A percentile compares a stretch with the other conserved stretches of the same genome.
Conservation (phyloP, 2,797 vertebrate species). For the Acrossocheilus fasciatus region DNA sequence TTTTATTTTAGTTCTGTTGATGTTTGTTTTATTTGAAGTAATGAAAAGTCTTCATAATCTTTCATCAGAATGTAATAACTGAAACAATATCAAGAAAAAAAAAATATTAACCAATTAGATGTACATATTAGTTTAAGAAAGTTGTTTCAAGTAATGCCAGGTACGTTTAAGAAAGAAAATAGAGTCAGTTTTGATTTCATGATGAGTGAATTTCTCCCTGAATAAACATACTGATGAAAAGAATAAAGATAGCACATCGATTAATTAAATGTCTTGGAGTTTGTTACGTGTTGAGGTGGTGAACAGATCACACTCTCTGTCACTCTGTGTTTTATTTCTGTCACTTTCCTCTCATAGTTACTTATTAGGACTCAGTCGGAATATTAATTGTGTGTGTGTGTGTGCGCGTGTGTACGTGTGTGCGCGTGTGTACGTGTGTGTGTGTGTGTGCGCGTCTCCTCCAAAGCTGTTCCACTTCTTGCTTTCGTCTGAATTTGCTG, state of each 20-base stretch:
- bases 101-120: not conserved
- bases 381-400: not conserved
- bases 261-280: slow-evolving; percentile 2
- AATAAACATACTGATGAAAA: not conserved
- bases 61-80: too few species aligned
- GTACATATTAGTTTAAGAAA: not conserved
- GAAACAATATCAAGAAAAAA: not conserved
- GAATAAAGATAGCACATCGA: not conserved
- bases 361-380: not conserved
- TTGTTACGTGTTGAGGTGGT: not conserved
- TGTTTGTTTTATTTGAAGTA: too few species aligned
- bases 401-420: not conserved
- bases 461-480: slow-evolving; percentile 36
- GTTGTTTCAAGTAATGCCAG: not conserved
- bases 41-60: too few species aligned
- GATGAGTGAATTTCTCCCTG: not conserved
- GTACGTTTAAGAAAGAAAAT: not conserved
- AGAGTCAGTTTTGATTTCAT: not conserved
- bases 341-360: not conserved
- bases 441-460: not conserved
- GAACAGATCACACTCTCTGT: not conserved
- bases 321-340: slow-evolving; percentile 11
- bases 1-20: too few species aligned
- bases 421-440: not conserved
- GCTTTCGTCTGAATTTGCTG: slow-evolving; percentile 38